Evolutionary conservation across 2,113 vertebrate species (phyloP).

Genomic region (Laticauda colubrina): DNA sequence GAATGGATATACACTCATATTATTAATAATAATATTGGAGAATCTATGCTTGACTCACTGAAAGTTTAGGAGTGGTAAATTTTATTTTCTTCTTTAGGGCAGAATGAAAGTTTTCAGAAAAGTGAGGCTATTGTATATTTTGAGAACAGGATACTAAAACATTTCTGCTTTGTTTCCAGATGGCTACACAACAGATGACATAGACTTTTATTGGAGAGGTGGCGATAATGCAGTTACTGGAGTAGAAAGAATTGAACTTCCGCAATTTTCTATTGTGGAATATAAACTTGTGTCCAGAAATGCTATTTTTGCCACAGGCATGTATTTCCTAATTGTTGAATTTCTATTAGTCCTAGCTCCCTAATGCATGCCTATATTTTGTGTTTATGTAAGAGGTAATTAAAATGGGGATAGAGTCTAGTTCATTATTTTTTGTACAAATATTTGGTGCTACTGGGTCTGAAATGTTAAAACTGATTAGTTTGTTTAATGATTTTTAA

Average conservation of each 20-base stretch:
- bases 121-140: not conserved
- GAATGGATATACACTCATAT: not conserved
- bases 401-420: not conserved
- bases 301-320: conserved; percentile 97
- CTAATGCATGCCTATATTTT: not conserved
- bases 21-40: conserved; percentile 1
- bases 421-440: not conserved
- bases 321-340: conserved; percentile 25
- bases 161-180: conserved; percentile 72
- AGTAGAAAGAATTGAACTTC: conserved; percentile 91
- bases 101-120: not conserved
- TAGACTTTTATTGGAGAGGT: conserved; percentile 97
- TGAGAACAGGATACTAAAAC: not conserved
- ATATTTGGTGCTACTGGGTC: not conserved
- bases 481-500: not conserved
- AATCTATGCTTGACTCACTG: not conserved
- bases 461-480: not conserved
- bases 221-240: conserved; percentile 91
- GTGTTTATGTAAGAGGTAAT: not conserved
- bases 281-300: conserved; percentile 95
- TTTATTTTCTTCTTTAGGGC: not conserved
- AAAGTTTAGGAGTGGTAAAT: not conserved
- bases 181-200: conserved; percentile 97
- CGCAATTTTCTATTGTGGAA: conserved; percentile 96
- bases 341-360: not conserved